Evolutionary conservation across 2,797 vertebrate species (phyloP).

Genomic region (Botia kubotai): DNA sequence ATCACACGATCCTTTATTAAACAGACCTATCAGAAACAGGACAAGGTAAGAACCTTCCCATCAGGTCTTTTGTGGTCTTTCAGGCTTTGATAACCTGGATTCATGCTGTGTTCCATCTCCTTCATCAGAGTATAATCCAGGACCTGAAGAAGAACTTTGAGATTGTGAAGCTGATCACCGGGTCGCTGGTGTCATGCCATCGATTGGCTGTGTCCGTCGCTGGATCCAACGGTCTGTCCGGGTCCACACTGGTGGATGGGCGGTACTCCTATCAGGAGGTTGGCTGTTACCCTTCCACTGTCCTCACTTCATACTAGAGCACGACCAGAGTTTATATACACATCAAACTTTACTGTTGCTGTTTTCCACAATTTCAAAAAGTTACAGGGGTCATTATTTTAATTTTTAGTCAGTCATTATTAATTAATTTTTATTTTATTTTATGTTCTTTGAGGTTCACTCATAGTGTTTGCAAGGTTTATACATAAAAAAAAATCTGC

Average conservation of each 20-base stretch:
- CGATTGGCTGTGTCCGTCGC: conserved; percentile 88
- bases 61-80: neutral
- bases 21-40: conserved; percentile 98
- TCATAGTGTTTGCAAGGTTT: no score
- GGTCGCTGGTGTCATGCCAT: conserved; percentile 94
- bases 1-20: conserved; percentile 99
- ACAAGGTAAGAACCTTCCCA: conserved; percentile 84
- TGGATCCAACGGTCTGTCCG: conserved; percentile 86
- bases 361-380: neutral
- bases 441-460: no score
- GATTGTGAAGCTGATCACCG: conserved; percentile 96
- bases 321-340: neutral
- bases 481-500: no score
- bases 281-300: conserved; percentile 8
- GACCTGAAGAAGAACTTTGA: conserved; percentile 99
- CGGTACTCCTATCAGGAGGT: conserved; percentile 98
- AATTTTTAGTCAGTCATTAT: no score
- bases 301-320: neutral
- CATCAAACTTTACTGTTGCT: neutral
- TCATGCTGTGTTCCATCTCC: neutral
- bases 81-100: neutral
- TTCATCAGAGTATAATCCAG: conserved; percentile 94
- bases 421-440: no score
- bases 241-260: conserved; percentile 90
- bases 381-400: no score